Evolutionary conservation across 2,113 vertebrate genomes (phyloP).

Genomic region (Otus sunia): DNA sequence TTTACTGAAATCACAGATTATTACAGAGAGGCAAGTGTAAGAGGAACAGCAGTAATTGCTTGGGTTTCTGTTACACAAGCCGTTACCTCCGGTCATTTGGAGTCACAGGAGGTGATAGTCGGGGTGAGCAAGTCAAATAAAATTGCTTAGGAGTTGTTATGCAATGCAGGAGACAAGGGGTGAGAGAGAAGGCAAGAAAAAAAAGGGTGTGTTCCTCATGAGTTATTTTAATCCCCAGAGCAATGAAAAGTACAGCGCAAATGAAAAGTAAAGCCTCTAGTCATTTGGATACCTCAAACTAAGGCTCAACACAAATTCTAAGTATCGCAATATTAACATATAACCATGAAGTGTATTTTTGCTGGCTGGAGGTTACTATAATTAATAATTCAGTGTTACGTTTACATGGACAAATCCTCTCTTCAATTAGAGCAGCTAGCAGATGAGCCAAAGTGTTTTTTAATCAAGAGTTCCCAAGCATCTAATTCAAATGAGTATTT

Average conservation of each 20-base stretch:
- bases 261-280: neutral
- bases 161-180: neutral
- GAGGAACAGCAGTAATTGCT: neutral
- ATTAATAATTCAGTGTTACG: neutral
- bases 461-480: neutral
- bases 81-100: neutral
- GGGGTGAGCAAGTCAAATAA: neutral
- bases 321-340: neutral
- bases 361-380: neutral
- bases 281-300: neutral
- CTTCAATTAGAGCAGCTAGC: neutral
- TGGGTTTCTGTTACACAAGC: neutral
- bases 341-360: neutral
- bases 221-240: conserved; percentile 53
- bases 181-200: neutral
- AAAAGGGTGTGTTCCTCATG: neutral
- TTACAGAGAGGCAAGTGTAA: neutral
- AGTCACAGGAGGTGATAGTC: neutral
- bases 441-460: neutral
- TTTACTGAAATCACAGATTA: neutral
- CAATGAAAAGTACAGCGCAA: neutral
- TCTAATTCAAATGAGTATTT: neutral
- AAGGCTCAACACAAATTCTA: neutral
- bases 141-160: neutral
- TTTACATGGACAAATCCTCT: neutral